Percentiles rank a stretch among this genome's conserved stretches.
Conservation (phyloP, 2,113 vertebrate genomes). For the Podarcis cretensis region DNA sequence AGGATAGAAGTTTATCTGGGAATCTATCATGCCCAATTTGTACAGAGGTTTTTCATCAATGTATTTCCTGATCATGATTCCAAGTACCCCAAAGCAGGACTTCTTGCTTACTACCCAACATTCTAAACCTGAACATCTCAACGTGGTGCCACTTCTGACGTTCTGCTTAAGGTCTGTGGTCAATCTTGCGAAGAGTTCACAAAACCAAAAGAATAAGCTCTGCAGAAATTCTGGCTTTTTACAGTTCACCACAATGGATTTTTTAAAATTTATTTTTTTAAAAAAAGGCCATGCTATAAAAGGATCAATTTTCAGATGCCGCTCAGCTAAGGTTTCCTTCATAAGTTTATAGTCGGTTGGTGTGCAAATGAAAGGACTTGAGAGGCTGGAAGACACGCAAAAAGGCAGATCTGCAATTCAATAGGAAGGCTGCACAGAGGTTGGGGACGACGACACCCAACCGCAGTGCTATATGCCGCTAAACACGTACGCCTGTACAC, state of each 20-base stretch:
- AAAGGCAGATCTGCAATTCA: not conserved
- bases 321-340: not conserved
- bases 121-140: not conserved
- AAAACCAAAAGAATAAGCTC: not conserved
- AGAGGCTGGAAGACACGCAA: slow-evolving; percentile 2
- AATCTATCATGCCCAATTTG: not conserved
- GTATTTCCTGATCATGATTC: not conserved
- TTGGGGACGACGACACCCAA: not conserved
- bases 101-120: not conserved
- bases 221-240: slow-evolving; percentile 14
- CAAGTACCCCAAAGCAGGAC: not conserved
- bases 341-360: slow-evolving; percentile 14
- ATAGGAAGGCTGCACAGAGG: not conserved
- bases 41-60: not conserved
- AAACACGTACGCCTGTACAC: slow-evolving; percentile 56
- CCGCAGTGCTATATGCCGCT: slow-evolving; percentile 54
- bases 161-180: slow-evolving; percentile 40
- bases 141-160: not conserved
- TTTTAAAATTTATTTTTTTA: not conserved
- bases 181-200: slow-evolving; percentile 6
- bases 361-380: not conserved
- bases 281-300: not conserved
- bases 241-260: slow-evolving; percentile 10
- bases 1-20: not conserved
- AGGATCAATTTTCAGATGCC: not conserved